Percentiles rank a stretch among this genome's conserved stretches.
These are phyloP conservation scores for Lepeophtheirus nordmannii DNA, from an alignment of 2,888 invertebrate species.

Conservation along the genomic window DNA sequence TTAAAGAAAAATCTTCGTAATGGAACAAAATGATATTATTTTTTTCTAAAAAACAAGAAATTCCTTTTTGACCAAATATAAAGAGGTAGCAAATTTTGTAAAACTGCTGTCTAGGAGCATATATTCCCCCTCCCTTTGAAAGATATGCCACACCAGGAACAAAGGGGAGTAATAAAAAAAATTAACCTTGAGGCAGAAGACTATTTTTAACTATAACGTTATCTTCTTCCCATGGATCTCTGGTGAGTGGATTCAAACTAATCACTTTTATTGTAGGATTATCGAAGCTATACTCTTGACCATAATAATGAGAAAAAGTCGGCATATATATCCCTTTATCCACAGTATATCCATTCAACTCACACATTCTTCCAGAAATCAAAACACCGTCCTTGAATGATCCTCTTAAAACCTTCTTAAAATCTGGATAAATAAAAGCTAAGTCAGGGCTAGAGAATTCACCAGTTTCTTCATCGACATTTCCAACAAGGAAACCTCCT, in stretches of 20 bases:
- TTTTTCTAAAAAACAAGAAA: too few relatives aligned
- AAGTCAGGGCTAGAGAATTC: conserved; percentile 7
- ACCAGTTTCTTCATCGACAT: conserved; percentile 3
- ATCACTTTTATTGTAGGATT: background rate
- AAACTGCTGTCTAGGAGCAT: too few relatives aligned
- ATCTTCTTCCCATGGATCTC: conserved; percentile 16
- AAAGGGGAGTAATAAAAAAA: too few relatives aligned
- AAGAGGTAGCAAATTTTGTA: too few relatives aligned
- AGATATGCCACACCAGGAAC: too few relatives aligned
- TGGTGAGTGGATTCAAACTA: conserved; percentile 3
- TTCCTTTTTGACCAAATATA: too few relatives aligned
- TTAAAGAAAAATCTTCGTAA: too few relatives aligned
- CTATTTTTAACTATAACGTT: conserved; percentile 14
- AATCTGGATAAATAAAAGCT: conserved; percentile 20
- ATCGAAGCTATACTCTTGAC: conserved; percentile 6
- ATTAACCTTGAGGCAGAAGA: conserved; percentile 21
- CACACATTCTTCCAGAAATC: conserved; percentile 11
- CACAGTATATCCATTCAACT: background rate
- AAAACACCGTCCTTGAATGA: conserved; percentile 1
- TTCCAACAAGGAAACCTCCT: conserved; percentile 13
- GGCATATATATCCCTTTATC: conserved; percentile 8
- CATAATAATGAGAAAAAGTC: background rate
- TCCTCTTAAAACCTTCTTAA: conserved; percentile 15
- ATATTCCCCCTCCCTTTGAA: too few relatives aligned
- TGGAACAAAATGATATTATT: too few relatives aligned